Base-by-base conservation (phyloP, 1,140 invertebrate species). In the Drosophila elegans region DNA sequence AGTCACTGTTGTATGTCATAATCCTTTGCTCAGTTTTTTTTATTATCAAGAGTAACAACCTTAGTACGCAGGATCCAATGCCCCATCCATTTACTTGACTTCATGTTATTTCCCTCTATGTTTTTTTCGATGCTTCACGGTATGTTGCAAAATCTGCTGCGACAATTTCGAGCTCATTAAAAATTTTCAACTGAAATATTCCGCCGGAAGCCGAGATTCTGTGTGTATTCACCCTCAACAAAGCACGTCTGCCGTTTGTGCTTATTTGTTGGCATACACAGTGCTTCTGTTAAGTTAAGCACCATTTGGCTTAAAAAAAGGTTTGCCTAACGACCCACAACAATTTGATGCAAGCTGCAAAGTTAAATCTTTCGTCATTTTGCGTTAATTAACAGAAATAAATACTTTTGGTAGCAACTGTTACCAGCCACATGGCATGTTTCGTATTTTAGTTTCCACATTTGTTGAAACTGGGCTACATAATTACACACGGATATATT, bases 101-200 rank as follows among this genome's bases (percentile, higher is more conserved):
- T 66, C 46, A 48, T 38, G 55, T 39, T 10, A 21, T 51, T 38
- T 46, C n/a, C 6, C 34, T 61, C 10, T n/a, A 34, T 38, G 11
- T 42, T 21, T 62, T 52, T 53, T n/a, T 7, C 29, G 32, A 66
- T 44, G 64, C 44, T 46, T 11, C 60, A 52, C 42, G 27, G 21
- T 11, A 2, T 36, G 72, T 38, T 57, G 59, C 45, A 36, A 48
- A 34, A 53, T 44, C 51, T 73, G 51, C 59, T 75, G 57, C 38
- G 55, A 73, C 67, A 74, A 83, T 74, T 88, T 80, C 45, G 74
- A 84, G 84, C 84, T 88, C 84, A 88, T 88, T 88, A 88, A 88
- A 88, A 88, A 80, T 88, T 78, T 89, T 89, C 84, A 88, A 89
- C 84, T 88, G 84, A 88, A 88, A 88, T 88, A 83, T 83, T 88